Evolutionary conservation across 1,140 invertebrate species (phyloP).

Genomic region (Protaetia brevitarsis): DNA sequence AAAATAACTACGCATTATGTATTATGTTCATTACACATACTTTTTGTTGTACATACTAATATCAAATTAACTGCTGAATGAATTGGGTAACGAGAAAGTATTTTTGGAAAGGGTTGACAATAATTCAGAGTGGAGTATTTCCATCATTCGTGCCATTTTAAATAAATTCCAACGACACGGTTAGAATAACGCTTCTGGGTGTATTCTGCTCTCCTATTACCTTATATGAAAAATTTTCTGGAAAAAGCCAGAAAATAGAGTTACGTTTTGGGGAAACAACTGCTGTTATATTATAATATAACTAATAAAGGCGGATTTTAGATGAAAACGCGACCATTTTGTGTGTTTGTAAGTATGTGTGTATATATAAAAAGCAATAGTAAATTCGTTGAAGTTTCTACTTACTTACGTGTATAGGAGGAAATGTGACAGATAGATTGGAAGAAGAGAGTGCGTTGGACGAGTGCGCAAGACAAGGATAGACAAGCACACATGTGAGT

Average conservation of each 20-base stretch:
- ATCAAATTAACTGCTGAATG: no score
- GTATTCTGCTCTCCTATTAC: slow-evolving; percentile 33
- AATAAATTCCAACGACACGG: neutral
- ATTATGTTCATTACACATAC: no score
- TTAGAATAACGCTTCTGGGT: neutral
- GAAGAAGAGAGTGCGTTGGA: no score
- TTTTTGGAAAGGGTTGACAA: no score
- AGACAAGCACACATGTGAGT: no score
- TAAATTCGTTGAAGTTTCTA: slow-evolving; percentile 84
- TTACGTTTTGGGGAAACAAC: slow-evolving; percentile 23
- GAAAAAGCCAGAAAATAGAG: slow-evolving; percentile 34
- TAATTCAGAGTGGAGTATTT: no score
- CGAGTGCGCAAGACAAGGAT: no score
- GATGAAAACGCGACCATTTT: neutral
- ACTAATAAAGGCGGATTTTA: slow-evolving; percentile 15
- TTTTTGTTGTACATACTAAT: no score
- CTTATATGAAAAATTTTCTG: slow-evolving; percentile 38
- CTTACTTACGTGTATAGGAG: no score
- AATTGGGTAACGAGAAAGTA: no score
- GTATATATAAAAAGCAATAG: slow-evolving; percentile 81
- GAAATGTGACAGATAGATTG: no score
- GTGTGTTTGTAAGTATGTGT: slow-evolving; percentile 51
- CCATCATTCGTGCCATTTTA: neutral
- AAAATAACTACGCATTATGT: no score
- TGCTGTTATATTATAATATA: slow-evolving; percentile 9